phyloP scores from a whole-genome alignment of 1,140 invertebrate genomes.

The Drosophila carrolli region DNA sequence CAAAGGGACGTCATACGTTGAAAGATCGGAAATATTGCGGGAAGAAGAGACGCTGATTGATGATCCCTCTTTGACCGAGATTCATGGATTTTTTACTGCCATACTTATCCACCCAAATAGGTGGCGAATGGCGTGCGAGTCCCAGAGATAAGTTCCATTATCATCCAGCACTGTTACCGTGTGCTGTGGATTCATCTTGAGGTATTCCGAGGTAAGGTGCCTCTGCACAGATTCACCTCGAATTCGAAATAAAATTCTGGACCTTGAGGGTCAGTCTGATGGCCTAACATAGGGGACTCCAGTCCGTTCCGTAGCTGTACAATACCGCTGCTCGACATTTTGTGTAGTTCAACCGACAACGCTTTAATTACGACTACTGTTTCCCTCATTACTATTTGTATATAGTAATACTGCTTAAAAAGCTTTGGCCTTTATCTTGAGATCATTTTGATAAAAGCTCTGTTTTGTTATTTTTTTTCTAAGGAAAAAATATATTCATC shows the following conservation, averaged over 20 bases:
- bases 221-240: conserved; percentile 86
- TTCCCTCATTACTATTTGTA: no score
- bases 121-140: conserved; percentile 83
- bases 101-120: conserved; percentile 87
- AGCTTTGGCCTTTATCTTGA: not conserved
- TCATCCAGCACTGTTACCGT: conserved; percentile 76
- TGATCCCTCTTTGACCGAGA: conserved; percentile 84
- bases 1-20: conserved; percentile 36
- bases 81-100: conserved; percentile 87
- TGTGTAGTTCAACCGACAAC: not conserved
- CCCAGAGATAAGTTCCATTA: conserved; percentile 55
- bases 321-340: conserved; percentile 46
- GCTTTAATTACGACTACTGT: conserved; percentile 4
- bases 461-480: not conserved
- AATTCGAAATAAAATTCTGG: conserved; percentile 84
- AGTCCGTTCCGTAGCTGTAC: conserved; percentile 84
- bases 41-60: conserved; percentile 87
- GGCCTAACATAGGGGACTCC: conserved; percentile 85
- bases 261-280: conserved; percentile 84
- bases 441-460: not conserved
- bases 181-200: conserved; percentile 81
- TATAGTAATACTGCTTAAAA: not conserved
- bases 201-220: conserved; percentile 85
- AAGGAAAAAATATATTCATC: not conserved
- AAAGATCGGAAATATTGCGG: conserved; percentile 86